Base-by-base conservation (phyloP, 2,797 vertebrate genomes). In the Amphiprion clarkii region DNA sequence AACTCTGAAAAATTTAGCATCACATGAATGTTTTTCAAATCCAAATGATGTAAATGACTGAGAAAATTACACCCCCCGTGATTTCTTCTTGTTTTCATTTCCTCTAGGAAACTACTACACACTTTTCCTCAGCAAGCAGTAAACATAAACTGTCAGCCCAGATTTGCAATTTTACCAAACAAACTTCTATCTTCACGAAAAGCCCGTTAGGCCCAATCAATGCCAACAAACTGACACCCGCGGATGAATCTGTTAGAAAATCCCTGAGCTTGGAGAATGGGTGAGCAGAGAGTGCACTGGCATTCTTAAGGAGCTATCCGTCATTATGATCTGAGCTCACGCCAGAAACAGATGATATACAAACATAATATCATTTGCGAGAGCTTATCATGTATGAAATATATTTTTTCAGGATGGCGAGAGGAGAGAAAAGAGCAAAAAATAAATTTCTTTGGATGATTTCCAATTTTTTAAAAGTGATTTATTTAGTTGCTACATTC, bases 281-380 rank as follows among this genome's bases (percentile, higher is more conserved):
- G 74, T 67, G 65, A 84, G 83, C 53, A 51, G 66, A 70, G 83
- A 67, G 67, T 29, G 84, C 64, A 67, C 82, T 82, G 74, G 77
- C 85, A 83, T 89, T 88, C 81, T 75, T 85, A 76, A 89, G 86
- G 83, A 88, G 79, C 78, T 71, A 91, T 92, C 89, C 16, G 57
- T 94, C 92, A 92, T 88, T 87, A 82, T 87, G 76, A 93, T 92
- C 89, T 64, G 80, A 85, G 75, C 85, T 86, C 71, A 78, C 6
- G 60, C 78, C 87, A 87, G 74, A 84, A 92, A 88, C 74, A 83
- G 85, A 90, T 87, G 87, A 88, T 89, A 89, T 83, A 85, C 78
- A 90, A 92, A 90, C 89, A 89, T 87, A 87, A 92, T 87, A 90
- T 86, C 59, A 90, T 91, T 89, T 88, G 81, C 88, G 68, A 58